Conservation (phyloP, 2,888 invertebrate genomes). For the Phlogophora meticulosa region DNA sequence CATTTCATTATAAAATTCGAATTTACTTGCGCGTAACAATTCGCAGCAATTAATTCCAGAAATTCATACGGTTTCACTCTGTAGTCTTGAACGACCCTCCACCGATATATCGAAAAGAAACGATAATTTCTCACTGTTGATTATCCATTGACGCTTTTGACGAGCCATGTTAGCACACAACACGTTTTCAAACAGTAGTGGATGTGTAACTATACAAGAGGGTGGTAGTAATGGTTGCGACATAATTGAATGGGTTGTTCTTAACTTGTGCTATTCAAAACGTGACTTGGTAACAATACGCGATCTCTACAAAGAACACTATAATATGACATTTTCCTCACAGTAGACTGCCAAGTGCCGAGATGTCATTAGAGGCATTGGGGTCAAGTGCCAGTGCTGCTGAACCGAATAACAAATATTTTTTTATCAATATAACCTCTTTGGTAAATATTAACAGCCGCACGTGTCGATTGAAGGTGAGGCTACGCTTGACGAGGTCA, state of each 20-base stretch:
- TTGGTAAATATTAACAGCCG: no score
- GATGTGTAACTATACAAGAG: neutral
- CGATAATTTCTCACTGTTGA: neutral
- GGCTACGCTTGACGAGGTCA: no score
- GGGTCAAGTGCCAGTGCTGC: slow-evolving; percentile 15
- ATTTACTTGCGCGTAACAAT: slow-evolving; percentile 38
- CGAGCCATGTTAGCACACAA: fast-evolving
- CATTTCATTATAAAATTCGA: slow-evolving; percentile 13
- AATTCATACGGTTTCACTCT: slow-evolving; percentile 49
- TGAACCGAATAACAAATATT: neutral
- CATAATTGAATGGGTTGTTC: slow-evolving; percentile 24
- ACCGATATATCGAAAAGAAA: slow-evolving; percentile 5
- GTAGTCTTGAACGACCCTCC: slow-evolving; percentile 4
- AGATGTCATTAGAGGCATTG: slow-evolving; percentile 12
- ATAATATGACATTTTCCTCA: slow-evolving; percentile 23
- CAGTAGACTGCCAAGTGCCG: neutral
- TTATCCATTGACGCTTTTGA: slow-evolving; percentile 30
- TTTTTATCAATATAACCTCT: no score
- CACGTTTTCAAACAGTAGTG: slow-evolving; percentile 19
- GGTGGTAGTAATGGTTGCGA: no score
- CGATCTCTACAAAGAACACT: slow-evolving; percentile 19
- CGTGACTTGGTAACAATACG: slow-evolving; percentile 50
- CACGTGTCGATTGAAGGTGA: no score
- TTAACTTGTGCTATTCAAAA: slow-evolving; percentile 30
- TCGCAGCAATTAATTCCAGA: slow-evolving; percentile 44